Conservation (phyloP, 2,797 vertebrate genomes). For the Gouania willdenowi region DNA sequence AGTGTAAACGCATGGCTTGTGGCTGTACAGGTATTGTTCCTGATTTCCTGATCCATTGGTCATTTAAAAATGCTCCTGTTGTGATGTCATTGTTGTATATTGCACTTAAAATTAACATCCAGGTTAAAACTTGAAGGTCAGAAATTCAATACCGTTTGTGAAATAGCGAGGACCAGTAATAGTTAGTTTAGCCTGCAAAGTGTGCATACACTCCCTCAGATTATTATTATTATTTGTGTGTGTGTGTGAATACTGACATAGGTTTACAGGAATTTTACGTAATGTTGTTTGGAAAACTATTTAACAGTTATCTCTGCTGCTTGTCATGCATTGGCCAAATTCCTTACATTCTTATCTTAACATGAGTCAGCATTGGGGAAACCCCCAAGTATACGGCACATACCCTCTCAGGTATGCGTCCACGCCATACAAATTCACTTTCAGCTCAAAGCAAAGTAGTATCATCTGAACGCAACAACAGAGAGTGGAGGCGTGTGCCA, state of each 20-base stretch:
- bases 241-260: slow-evolving; percentile 15
- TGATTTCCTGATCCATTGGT: too few relatives aligned
- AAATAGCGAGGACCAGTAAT: too few relatives aligned
- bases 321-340: slow-evolving; percentile 23
- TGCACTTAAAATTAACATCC: too few relatives aligned
- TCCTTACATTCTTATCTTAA: slow-evolving; percentile 36
- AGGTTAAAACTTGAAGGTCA: too few relatives aligned
- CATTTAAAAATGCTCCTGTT: too few relatives aligned
- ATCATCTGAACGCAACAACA: slow-evolving; percentile 58
- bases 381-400: slow-evolving; percentile 29
- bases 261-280: slow-evolving; percentile 20
- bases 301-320: slow-evolving; percentile 18
- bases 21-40: too few relatives aligned
- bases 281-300: slow-evolving; percentile 35
- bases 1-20: too few relatives aligned
- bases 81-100: too few relatives aligned
- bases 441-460: slow-evolving; percentile 54
- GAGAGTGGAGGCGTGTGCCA: slow-evolving; percentile 39
- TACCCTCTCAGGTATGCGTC: slow-evolving; percentile 33
- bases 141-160: too few relatives aligned
- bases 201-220: slow-evolving; percentile 36
- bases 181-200: too few relatives aligned
- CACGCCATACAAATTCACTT: slow-evolving; percentile 38
- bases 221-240: neutral
- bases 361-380: slow-evolving; percentile 26